Evolutionary conservation across 2,888 invertebrate species (phyloP).

Genomic region (Parnassius smintheus): DNA sequence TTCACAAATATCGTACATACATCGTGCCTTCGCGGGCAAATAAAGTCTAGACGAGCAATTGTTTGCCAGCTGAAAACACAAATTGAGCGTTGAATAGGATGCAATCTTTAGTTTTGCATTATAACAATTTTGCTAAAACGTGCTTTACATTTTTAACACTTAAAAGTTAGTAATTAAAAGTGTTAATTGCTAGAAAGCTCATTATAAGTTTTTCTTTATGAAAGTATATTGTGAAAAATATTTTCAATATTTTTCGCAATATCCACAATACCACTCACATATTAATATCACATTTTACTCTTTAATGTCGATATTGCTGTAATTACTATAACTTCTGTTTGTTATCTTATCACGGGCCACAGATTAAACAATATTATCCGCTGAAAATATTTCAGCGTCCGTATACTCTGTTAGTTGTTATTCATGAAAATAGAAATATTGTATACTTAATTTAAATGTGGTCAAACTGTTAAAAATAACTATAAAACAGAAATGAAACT

Average conservation of each 20-base stretch:
- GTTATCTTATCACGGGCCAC: conserved; percentile 23
- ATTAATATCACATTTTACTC: neutral
- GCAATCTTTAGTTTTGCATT: neutral
- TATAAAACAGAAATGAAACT: neutral
- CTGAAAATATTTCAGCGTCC: conserved; percentile 7
- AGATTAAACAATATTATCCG: conserved; percentile 25
- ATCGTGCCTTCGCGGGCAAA: conserved; percentile 42
- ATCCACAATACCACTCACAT: neutral
- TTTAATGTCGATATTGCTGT: conserved; percentile 6
- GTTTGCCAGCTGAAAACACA: conserved; percentile 39
- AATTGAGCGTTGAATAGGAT: conserved; percentile 7
- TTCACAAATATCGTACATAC: conserved; percentile 29
- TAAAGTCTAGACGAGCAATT: conserved; percentile 41
- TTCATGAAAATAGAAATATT: conserved; percentile 10
- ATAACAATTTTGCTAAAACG: neutral
- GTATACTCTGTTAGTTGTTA: conserved; percentile 6
- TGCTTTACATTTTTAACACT: too few relatives aligned
- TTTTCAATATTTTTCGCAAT: too few relatives aligned
- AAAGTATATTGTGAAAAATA: too few relatives aligned
- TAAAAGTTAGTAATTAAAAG: too few relatives aligned
- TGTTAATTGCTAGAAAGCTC: too few relatives aligned
- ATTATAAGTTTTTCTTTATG: too few relatives aligned
- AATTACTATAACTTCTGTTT: conserved; percentile 15
- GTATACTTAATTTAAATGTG: too few relatives aligned
- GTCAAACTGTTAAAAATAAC: neutral